Evolutionary conservation across 2,797 vertebrate genomes (phyloP), one percentile per base, ranked within the genome.

Genomic region (Amphiprion clarkii): DNA sequence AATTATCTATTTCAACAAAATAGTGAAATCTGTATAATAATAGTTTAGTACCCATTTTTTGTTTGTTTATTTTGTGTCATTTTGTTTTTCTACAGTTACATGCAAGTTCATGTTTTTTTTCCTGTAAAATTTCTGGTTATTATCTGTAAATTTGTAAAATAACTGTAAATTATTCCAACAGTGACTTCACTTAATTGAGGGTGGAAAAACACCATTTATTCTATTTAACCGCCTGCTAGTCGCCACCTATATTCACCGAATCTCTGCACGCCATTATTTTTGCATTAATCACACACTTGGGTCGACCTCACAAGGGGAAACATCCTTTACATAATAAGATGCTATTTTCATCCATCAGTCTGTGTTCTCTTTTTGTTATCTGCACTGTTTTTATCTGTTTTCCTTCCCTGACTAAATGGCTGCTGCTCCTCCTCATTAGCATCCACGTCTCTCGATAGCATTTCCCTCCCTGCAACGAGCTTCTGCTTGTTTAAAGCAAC

Each of bases 261-360:
- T 7, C 33, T 7, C 33, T 36, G 44, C 33, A 29, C 6, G 6
- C 52, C 42, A 25, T 67, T 69, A 63, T 67, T 75, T 27, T 42
- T 33, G 39, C 42, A 76, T 74, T 56, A 49, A 67, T 70, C 48
- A 49, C 68, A 73, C 67, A 23, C 61, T 68, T 67, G 77, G 81
- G 67, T 73, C 60, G 71, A 76, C 58, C 61, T 78, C 72, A 67
- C 16, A 0, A 2, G 21, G 27, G 42, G 42, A 58, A 40, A 68
- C 36, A 46, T 39, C 42, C 23, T 74, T 83, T 81, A 86, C 60
- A 86, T 88, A 79, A 84, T 75, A 63, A 68, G 39, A 79, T 55
- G 46, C 62, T 79, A 25, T 87, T 84, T 81, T 23, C 49, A 67
- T 68, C 54, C 40, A n/a, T 66, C 23, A 23, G 77, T 55, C 55